Evolutionary conservation across 2,888 invertebrate genomes (phyloP), one percentile per base, ranked within the genome.

Genomic region (Phragmatobia fuliginosa): DNA sequence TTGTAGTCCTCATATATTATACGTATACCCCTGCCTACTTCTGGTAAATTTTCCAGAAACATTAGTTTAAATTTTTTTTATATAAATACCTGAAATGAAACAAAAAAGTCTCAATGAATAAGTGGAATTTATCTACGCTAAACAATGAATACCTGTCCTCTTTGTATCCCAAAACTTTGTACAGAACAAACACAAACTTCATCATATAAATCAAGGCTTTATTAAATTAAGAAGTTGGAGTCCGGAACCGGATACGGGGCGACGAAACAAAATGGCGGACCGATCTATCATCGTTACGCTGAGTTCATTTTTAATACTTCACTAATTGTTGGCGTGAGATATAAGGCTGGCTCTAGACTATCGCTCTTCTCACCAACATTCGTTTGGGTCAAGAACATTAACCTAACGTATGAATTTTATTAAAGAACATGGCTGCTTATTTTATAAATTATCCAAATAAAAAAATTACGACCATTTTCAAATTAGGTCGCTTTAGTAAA

Each of bases 261-360:
- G 60, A 62, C 21, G n/a, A 18, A 68, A 66, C 71, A 75, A 68
- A 68, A 71, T 74, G 76, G 70, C 70, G 66, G 69, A 64, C 41
- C 58, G 61, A 78, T 80, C 69, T 62, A 75, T 82, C 80, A 80
- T 78, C 80, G 71, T 80, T 74, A 78, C 38, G 62, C 62, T 5
- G 62, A 71, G 67, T 71, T 72, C 62, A 59, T 64, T 73, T 78
- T 72, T 70, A 71, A 72, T 71, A 71, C 69, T 75, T 75, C 45
- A 76, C 71, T 74, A 78, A 66, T 73, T 67, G 60, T 38, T 36
- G 21, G 25, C 10, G 67, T 62, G 59, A 71, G 45, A 65, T 67
- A 49, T 66, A 66, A 59, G 28, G 41, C 25, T 8, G 38, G 38
- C 11, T 10, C 8, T 14, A 31, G 38, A 36, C 52, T 16, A 41